Evolutionary conservation across 2,888 invertebrate genomes (phyloP).

Genomic region (Embidobia sp.): DNA sequence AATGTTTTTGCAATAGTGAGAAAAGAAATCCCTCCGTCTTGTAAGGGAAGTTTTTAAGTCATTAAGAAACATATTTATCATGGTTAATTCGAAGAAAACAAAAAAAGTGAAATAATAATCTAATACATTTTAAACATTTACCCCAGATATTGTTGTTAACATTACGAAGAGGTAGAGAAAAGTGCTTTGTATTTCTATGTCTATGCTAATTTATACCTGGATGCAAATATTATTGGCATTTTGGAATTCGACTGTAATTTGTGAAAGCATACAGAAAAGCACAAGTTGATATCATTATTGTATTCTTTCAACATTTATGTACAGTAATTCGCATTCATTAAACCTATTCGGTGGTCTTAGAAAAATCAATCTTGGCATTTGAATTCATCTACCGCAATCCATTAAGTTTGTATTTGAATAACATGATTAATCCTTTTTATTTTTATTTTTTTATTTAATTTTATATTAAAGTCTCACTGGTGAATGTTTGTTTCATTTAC

Average conservation of each 20-base stretch:
- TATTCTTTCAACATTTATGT: slow-evolving; percentile 54
- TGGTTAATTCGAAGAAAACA: too few relatives aligned
- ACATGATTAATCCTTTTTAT: slow-evolving; percentile 8
- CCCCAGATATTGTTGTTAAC: slow-evolving; percentile 48
- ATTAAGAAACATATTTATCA: too few relatives aligned
- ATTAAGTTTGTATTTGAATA: slow-evolving; percentile 22
- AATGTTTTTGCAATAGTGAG: too few relatives aligned
- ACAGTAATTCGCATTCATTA: slow-evolving; percentile 48
- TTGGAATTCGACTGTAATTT: slow-evolving; percentile 47
- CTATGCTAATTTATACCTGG: slow-evolving; percentile 46
- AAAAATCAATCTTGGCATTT: slow-evolving; percentile 61
- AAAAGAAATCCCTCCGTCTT: too few relatives aligned
- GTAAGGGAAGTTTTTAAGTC: too few relatives aligned
- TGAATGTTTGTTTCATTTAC: slow-evolving; percentile 41
- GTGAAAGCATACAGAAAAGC: slow-evolving; percentile 50
- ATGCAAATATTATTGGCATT: slow-evolving; percentile 37
- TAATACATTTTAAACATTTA: slow-evolving; percentile 28
- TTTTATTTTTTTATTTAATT: slow-evolving; percentile 1
- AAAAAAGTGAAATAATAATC: too few relatives aligned
- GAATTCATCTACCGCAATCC: slow-evolving; percentile 48
- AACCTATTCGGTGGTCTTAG: slow-evolving; percentile 59
- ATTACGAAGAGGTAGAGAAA: slow-evolving; percentile 58
- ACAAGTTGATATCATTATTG: slow-evolving; percentile 28
- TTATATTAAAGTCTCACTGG: slow-evolving; percentile 48
- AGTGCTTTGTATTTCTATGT: slow-evolving; percentile 45